Evolutionary conservation across 2,888 invertebrate genomes (phyloP).

Genomic region (Cryptus viduatorius): DNA sequence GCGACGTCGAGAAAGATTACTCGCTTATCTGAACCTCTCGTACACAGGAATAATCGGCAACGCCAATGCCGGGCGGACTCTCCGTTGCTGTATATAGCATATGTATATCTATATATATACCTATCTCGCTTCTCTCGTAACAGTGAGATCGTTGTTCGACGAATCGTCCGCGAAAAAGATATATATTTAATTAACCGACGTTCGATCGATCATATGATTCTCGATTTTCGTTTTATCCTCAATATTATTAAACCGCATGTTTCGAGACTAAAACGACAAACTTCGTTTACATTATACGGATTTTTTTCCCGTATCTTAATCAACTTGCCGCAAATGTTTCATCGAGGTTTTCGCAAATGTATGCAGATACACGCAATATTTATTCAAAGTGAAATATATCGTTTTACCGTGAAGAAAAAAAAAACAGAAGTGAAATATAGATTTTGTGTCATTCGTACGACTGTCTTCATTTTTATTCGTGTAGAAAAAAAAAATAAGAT

Average conservation of each 20-base stretch:
- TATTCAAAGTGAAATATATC: no score
- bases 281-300: background rate
- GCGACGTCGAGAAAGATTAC: slow-evolving; percentile 56
- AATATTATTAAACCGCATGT: background rate
- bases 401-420: background rate
- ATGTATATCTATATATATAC: slow-evolving; percentile 10
- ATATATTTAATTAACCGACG: slow-evolving; percentile 62
- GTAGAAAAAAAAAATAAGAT: no score
- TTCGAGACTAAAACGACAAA: background rate
- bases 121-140: slow-evolving; percentile 44
- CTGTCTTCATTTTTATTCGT: no score
- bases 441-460: no score
- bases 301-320: background rate
- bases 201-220: slow-evolving; percentile 63
- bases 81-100: slow-evolving; percentile 49
- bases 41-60: slow-evolving; percentile 59
- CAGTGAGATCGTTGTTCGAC: slow-evolving; percentile 67
- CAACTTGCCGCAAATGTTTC: no score
- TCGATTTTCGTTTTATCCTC: slow-evolving; percentile 16
- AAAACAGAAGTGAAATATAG: background rate
- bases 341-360: no score
- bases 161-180: slow-evolving; percentile 35
- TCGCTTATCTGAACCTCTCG: slow-evolving; percentile 59
- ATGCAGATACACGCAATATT: no score
- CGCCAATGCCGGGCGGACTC: slow-evolving; percentile 30